Evolutionary conservation across 2,797 vertebrate species (phyloP).

Genomic region (Anguilla marmorata): DNA sequence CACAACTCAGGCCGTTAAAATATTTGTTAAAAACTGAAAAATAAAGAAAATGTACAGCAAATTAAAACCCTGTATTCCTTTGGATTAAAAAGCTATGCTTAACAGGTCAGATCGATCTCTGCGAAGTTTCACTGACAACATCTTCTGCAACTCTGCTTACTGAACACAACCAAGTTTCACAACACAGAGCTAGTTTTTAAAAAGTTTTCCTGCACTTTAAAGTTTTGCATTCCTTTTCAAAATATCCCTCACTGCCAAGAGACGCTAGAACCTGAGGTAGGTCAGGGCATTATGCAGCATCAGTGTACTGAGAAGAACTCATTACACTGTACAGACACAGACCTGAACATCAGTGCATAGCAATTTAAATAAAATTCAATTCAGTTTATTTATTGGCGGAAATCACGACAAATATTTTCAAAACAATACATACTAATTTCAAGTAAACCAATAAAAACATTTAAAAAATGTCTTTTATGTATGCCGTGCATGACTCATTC

Average conservation of each 20-base stretch:
- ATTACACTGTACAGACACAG: background rate
- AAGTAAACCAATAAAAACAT: constrained; percentile 14
- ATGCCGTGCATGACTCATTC: background rate
- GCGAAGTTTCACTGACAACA: background rate
- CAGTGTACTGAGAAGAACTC: background rate
- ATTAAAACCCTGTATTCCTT: background rate
- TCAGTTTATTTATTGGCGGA: background rate
- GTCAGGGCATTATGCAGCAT: background rate
- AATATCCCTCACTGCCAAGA: background rate
- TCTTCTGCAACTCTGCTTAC: background rate
- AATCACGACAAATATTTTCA: background rate
- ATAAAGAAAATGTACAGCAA: background rate
- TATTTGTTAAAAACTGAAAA: background rate
- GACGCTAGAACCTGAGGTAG: background rate
- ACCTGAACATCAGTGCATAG: background rate
- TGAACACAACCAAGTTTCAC: background rate
- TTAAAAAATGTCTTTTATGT: background rate
- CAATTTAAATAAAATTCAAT: background rate
- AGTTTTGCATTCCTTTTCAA: background rate
- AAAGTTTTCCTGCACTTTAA: background rate
- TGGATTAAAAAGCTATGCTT: background rate
- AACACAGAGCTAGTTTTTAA: background rate
- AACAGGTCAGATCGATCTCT: background rate
- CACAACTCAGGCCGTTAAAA: background rate
- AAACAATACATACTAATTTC: background rate